phyloP scores from a whole-genome alignment of 2,113 vertebrate species.

The Columbina picui region DNA sequence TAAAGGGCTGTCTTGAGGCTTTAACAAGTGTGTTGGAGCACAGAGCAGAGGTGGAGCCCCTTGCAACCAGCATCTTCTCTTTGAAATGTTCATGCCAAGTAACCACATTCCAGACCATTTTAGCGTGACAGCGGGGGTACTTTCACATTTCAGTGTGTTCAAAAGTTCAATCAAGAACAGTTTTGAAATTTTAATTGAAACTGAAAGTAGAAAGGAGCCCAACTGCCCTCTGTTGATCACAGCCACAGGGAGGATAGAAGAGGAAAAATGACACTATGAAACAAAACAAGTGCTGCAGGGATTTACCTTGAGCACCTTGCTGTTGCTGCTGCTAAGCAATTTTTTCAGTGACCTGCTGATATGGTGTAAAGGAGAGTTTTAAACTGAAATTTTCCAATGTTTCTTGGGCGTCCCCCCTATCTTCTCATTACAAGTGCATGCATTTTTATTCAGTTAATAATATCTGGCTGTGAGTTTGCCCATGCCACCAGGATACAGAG shows the following conservation, averaged over 20 bases:
- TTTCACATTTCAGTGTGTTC: conserved; percentile 7
- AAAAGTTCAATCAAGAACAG: conserved; percentile 36
- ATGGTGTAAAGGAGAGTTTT: not conserved
- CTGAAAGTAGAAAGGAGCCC: conserved; percentile 50
- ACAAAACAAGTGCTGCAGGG: not conserved
- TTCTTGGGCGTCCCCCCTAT: accelerated
- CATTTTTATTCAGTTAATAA: not conserved
- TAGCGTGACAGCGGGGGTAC: not conserved
- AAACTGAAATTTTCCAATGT: not conserved
- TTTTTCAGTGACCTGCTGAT: not conserved
- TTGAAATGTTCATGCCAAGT: conserved; percentile 30
- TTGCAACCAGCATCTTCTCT: not conserved
- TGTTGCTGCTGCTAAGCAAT: not conserved
- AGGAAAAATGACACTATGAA: not conserved
- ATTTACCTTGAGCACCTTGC: not conserved
- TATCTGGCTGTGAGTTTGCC: not conserved
- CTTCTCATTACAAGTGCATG: not conserved
- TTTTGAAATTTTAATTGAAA: conserved; percentile 61
- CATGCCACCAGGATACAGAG: not conserved
- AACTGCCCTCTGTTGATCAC: conserved; percentile 52
- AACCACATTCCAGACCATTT: conserved; percentile 5
- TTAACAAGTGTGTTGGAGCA: not conserved
- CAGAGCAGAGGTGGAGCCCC: not conserved
- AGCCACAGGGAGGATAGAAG: conserved; percentile 32
- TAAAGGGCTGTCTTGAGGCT: not conserved